These are phyloP conservation scores for Tapera naevia DNA, from an alignment of 2,797 vertebrate species.

Conservation along the genomic window DNA sequence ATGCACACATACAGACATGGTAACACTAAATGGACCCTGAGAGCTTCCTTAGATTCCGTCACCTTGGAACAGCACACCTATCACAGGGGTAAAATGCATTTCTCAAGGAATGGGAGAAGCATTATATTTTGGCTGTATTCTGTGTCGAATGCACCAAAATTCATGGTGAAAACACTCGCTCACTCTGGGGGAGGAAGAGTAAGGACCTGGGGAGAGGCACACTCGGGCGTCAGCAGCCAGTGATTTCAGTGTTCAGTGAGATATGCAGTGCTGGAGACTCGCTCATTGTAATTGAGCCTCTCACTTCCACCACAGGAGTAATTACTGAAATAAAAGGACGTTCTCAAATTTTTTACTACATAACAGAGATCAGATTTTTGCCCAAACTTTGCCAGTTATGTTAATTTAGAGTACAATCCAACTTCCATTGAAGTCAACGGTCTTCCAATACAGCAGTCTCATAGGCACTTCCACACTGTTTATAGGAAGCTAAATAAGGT, in stretches of 20 bases:
- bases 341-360: neutral
- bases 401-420: neutral
- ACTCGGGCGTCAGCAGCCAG: neutral
- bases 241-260: neutral
- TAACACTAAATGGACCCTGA: neutral
- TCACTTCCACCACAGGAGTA: neutral
- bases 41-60: accelerated
- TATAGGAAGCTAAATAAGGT: neutral
- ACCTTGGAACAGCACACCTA: neutral
- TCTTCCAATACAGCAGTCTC: neutral
- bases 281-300: neutral
- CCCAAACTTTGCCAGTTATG: neutral
- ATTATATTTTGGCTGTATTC: neutral
- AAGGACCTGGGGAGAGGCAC: neutral
- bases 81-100: neutral
- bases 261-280: accelerated
- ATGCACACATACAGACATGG: neutral
- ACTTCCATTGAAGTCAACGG: neutral
- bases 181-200: neutral
- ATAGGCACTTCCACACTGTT: neutral
- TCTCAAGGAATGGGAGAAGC: neutral
- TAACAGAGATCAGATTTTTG: neutral
- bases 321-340: neutral
- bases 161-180: neutral
- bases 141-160: neutral